Conservation (phyloP, 2,888 invertebrate species). For the Leptogaster cylindrica region DNA sequence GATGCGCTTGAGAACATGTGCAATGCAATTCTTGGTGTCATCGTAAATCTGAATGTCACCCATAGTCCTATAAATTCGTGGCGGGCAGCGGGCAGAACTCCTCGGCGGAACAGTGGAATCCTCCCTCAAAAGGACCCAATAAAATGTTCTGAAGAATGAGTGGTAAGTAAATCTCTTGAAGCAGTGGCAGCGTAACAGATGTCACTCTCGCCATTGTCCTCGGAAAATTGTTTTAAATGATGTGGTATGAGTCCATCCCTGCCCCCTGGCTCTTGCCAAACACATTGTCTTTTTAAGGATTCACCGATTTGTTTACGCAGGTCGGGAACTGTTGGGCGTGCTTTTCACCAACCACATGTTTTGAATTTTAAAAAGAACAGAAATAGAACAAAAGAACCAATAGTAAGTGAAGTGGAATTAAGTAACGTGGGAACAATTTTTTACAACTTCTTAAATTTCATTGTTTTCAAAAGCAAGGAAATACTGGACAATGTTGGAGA, state of each 20-base stretch:
- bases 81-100: constrained; percentile 1
- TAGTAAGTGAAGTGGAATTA: too few relatives aligned
- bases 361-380: too few relatives aligned
- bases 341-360: too few relatives aligned
- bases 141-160: constrained; percentile 12
- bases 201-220: constrained; percentile 22
- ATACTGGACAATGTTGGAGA: too few relatives aligned
- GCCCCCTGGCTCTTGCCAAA: not conserved
- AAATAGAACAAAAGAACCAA: too few relatives aligned
- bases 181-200: constrained; percentile 17
- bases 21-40: constrained; percentile 20
- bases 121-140: not conserved
- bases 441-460: too few relatives aligned
- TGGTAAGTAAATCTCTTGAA: constrained; percentile 23
- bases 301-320: constrained; percentile 20
- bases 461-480: too few relatives aligned
- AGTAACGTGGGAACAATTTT: too few relatives aligned
- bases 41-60: constrained; percentile 30
- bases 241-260: not conserved
- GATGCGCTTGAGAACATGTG: constrained; percentile 14
- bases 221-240: not conserved
- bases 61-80: constrained; percentile 16
- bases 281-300: constrained; percentile 1
- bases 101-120: not conserved
- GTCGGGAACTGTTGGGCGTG: constrained; percentile 10